Conservation (phyloP, 2,113 vertebrate species). For the Forbesichthys papilliferus region DNA sequence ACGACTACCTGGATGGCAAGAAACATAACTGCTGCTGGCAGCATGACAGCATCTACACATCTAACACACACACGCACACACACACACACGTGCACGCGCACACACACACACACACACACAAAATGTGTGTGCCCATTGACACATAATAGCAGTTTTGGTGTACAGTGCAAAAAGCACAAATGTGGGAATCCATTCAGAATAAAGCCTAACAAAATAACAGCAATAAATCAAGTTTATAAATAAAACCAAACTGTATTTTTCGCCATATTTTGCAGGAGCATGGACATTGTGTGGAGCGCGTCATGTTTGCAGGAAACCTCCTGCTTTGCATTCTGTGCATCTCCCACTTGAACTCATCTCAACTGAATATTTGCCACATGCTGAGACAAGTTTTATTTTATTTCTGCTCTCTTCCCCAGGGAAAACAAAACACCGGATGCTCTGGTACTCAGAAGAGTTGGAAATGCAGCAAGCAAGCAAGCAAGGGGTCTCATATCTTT, state of each 20-base stretch:
- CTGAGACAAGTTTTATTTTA: slow-evolving; percentile 67
- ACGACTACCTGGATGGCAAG: slow-evolving; percentile 71
- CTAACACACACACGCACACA: slow-evolving; percentile 6
- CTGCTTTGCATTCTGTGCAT: slow-evolving; percentile 17
- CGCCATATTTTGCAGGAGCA: neutral
- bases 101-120: slow-evolving; percentile 3
- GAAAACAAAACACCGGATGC: slow-evolving; percentile 63
- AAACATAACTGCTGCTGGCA: slow-evolving; percentile 69
- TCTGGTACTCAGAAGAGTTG: slow-evolving; percentile 55
- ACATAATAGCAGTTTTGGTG: neutral
- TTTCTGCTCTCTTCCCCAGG: slow-evolving; percentile 48
- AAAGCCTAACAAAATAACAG: neutral
- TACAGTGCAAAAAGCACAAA: neutral
- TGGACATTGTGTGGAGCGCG: slow-evolving; percentile 40
- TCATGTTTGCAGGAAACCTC: slow-evolving; percentile 28
- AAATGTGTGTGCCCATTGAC: neutral
- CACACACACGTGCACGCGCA: neutral
- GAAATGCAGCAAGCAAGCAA: slow-evolving; percentile 49
- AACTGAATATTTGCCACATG: slow-evolving; percentile 61
- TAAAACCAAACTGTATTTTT: no score
- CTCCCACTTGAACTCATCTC: slow-evolving; percentile 37
- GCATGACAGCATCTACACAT: slow-evolving; percentile 59
- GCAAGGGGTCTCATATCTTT: slow-evolving; percentile 58
- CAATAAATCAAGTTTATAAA: neutral
- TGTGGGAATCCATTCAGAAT: neutral